A percentile compares a stretch with the other conserved stretches of the same genome.
These are phyloP conservation scores for Agrotis segetum DNA, from an alignment of 2,888 invertebrate genomes.

Conservation along the genomic window DNA sequence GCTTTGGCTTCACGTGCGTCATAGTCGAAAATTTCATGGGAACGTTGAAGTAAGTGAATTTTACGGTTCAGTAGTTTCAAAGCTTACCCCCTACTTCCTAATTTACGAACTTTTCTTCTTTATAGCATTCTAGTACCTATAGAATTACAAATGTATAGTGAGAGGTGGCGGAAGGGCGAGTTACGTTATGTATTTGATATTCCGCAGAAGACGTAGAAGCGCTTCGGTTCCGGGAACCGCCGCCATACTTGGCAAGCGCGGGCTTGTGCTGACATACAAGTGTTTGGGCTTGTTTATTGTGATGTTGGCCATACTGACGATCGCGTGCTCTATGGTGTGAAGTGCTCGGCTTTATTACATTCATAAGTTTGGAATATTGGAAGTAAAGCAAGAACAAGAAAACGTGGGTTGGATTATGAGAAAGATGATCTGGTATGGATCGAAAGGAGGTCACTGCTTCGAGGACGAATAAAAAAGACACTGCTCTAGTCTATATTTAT, in stretches of 20 bases:
- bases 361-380: conserved; percentile 15
- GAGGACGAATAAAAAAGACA: neutral
- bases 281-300: conserved; percentile 64
- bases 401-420: neutral
- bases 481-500: neutral
- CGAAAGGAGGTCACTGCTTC: neutral
- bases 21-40: neutral
- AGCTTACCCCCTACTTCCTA: too few species aligned
- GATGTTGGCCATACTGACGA: conserved; percentile 42
- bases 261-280: conserved; percentile 69
- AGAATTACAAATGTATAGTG: conserved; percentile 43
- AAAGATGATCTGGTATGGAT: neutral
- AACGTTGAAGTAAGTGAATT: neutral
- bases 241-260: conserved; percentile 72
- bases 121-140: neutral
- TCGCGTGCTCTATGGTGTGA: conserved; percentile 30
- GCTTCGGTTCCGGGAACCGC: conserved; percentile 82
- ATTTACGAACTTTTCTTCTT: neutral
- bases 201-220: conserved; percentile 74
- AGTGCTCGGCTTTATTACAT: conserved; percentile 29
- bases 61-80: neutral
- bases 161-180: conserved; percentile 77
- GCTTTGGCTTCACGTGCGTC: neutral
- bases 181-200: conserved; percentile 82
- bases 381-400: neutral